phyloP scores from a whole-genome alignment of 2,888 invertebrate species.

The Drosophila suboccidentalis region DNA sequence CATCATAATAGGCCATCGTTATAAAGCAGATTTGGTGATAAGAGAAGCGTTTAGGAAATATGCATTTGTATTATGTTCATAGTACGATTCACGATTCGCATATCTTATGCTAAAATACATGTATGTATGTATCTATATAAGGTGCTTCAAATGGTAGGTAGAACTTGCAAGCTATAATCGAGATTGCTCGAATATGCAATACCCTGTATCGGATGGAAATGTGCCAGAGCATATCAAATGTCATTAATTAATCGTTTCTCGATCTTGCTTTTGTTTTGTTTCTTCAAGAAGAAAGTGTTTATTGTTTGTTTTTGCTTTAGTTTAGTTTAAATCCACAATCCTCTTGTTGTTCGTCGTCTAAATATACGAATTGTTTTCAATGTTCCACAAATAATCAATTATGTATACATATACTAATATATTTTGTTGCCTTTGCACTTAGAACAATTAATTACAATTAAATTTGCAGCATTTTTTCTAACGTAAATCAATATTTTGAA shows the following conservation, averaged over 20 bases:
- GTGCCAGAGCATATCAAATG: conserved; percentile 20
- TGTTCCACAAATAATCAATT: conserved; percentile 70
- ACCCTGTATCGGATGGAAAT: conserved; percentile 19
- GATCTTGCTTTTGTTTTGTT: conserved; percentile 49
- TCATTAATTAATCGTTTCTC: conserved; percentile 26
- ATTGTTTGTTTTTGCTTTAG: conserved; percentile 58
- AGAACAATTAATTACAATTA: conserved; percentile 67
- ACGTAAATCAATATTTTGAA: conserved; percentile 74
- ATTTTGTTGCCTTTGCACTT: conserved; percentile 71
- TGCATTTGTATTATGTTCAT: conserved; percentile 32
- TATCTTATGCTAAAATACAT: conserved; percentile 34
- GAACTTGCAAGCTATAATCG: conserved; percentile 31
- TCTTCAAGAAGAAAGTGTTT: conserved; percentile 73
- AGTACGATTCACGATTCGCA: conserved; percentile 24
- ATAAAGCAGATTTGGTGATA: conserved; percentile 75
- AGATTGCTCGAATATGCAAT: conserved; percentile 23
- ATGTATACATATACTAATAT: conserved; percentile 55
- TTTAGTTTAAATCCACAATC: conserved; percentile 57
- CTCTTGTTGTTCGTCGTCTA: conserved; percentile 17
- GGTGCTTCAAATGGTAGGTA: conserved; percentile 46
- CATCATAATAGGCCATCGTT: conserved; percentile 55
- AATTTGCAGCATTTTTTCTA: conserved; percentile 76
- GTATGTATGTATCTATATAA: conserved; percentile 24
- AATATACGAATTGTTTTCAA: conserved; percentile 38
- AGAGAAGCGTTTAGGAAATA: conserved; percentile 58